phyloP scores from a whole-genome alignment of 2,113 vertebrate species.

The Electrona antarctica region DNA sequence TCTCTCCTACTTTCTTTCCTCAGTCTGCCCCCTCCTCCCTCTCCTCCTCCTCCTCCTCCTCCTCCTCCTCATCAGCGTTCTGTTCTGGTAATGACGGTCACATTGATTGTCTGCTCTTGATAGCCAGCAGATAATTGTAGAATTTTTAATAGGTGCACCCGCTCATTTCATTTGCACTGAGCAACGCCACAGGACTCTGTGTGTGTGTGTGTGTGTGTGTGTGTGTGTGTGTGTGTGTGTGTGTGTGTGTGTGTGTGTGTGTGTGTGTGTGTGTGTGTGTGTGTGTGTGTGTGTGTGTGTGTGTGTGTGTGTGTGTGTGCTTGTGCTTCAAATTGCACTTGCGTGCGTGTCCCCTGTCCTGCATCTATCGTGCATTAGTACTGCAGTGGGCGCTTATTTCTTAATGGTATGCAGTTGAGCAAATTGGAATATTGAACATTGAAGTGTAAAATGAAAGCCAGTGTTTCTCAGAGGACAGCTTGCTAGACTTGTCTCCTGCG shows the following conservation, averaged over 20 bases:
- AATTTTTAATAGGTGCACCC: conserved; percentile 34
- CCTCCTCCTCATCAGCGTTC: conserved; percentile 37
- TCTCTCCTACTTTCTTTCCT: background rate
- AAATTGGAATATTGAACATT: too few species aligned
- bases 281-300: background rate
- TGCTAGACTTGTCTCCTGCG: too few species aligned
- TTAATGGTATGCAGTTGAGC: too few species aligned
- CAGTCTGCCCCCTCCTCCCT: background rate
- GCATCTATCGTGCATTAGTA: too few species aligned
- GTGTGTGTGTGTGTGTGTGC: background rate
- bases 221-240: conserved; percentile 5
- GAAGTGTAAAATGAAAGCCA: too few species aligned
- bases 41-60: background rate
- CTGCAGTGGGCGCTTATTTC: too few species aligned
- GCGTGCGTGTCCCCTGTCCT: too few species aligned
- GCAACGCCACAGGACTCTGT: background rate
- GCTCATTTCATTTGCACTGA: background rate
- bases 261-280: background rate
- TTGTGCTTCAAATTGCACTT: background rate
- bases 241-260: background rate
- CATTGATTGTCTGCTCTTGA: conserved; percentile 51
- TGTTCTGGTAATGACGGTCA: conserved; percentile 45
- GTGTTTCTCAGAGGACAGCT: too few species aligned
- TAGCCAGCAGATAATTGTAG: conserved; percentile 50
- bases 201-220: background rate